phyloP scores from a whole-genome alignment of 2,888 invertebrate species.

The Erannis defoliaria region DNA sequence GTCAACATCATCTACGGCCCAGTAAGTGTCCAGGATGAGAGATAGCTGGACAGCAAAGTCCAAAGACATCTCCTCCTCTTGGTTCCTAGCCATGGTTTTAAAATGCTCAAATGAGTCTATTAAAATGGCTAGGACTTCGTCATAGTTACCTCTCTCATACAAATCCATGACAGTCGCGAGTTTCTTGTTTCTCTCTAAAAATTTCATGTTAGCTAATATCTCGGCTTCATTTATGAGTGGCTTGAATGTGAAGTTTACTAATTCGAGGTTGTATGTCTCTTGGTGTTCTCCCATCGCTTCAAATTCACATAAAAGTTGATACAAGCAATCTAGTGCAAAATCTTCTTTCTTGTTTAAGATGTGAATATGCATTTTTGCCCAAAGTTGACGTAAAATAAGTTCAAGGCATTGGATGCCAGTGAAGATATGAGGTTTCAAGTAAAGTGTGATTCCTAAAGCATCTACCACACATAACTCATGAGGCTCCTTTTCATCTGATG shows the following conservation, averaged over 20 bases:
- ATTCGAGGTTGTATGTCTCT: slow-evolving; percentile 63
- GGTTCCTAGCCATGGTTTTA: slow-evolving; percentile 71
- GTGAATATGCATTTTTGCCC: slow-evolving; percentile 78
- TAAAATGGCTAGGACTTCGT: slow-evolving; percentile 89
- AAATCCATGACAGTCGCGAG: slow-evolving; percentile 89
- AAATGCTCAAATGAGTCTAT: slow-evolving; percentile 89
- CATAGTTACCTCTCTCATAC: slow-evolving; percentile 88
- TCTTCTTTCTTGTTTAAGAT: slow-evolving; percentile 75
- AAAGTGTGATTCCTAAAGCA: slow-evolving; percentile 70
- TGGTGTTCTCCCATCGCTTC: slow-evolving; percentile 76
- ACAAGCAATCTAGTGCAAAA: slow-evolving; percentile 75
- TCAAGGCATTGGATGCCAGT: slow-evolving; percentile 68
- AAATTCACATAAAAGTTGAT: slow-evolving; percentile 77
- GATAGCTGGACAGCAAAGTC: slow-evolving; percentile 87
- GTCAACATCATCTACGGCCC: slow-evolving; percentile 87
- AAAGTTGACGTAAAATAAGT: slow-evolving; percentile 71
- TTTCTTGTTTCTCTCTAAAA: slow-evolving; percentile 81
- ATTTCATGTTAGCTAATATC: slow-evolving; percentile 70
- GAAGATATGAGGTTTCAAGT: slow-evolving; percentile 72
- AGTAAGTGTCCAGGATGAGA: slow-evolving; percentile 89
- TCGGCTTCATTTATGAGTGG: slow-evolving; percentile 70
- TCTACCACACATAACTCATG: slow-evolving; percentile 72
- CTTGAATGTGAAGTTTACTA: slow-evolving; percentile 75
- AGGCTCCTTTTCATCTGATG: slow-evolving; percentile 58
- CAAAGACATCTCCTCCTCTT: slow-evolving; percentile 79